Base-by-base conservation (phyloP, 2,113 vertebrate genomes). In the Burhinus oedicnemus region DNA sequence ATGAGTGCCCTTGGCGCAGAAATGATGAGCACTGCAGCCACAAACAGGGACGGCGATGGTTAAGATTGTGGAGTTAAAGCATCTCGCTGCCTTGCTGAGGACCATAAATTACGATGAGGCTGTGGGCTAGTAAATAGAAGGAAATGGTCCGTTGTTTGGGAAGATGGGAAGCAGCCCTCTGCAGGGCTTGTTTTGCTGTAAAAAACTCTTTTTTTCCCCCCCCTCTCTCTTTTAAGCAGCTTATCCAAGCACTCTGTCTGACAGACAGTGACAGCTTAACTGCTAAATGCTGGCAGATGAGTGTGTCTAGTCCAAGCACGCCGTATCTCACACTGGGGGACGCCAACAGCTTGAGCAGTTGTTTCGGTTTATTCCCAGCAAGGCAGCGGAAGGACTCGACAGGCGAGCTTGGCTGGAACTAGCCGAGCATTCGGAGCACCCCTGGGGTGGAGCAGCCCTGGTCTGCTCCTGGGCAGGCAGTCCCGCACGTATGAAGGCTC, bases 181-280 rank as follows among this genome's bases (percentile, higher is more conserved):
- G 34, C 62, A 26, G 68, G 77, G 68, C 44, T 85, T 6, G 1
- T 75, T 83, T 75, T 83, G 49, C 57, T 84, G 16, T 71, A 47
- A 87, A 87, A 89, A 87, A 54, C 15, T 20, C 5, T 44, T 15
- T 44, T 44, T 44, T 44, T 15, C 2, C 6, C 15, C 15, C 15
- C 14, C 5, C 6, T 15, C 6, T 4, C 8, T 30, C 40, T 76
- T 54, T 52, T 66, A 60, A 90, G 80, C 71, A 69, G 82, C 66
- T 92, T 92, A 40, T 90, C 52, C 79, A 69, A 65, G 85, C 7
- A 2, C 57, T 68, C 25, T 9, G 38, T 29, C 34, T 87, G 92
- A 82, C 83, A 78, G 84, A 27, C 88, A 61, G 78, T 25, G 81
- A 84, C 93, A 96, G 94, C 84, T 93, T 87, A 51, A 42, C 82